Percentiles rank a stretch among this genome's conserved stretches.
Conservation (phyloP, 2,888 invertebrate genomes). For the Candidula unifasciata region DNA sequence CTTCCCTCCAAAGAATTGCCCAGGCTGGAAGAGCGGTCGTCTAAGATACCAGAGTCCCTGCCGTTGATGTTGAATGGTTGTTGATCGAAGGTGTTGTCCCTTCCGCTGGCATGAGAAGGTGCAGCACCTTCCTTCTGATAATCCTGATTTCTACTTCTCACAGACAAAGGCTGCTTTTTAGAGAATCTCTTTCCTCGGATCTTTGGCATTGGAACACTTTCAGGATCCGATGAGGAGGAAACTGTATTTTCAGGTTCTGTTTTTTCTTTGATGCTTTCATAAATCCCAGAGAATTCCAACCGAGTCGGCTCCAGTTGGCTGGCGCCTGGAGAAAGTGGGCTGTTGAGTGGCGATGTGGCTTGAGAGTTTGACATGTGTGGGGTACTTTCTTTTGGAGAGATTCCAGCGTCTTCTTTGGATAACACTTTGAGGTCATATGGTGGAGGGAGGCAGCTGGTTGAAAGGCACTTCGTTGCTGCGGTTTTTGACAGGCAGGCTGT, state of each 20-base stretch:
- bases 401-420: constrained; percentile 51
- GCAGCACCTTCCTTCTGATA: constrained; percentile 14
- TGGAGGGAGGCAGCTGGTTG: constrained; percentile 51
- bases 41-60: constrained; percentile 49
- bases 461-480: constrained; percentile 53
- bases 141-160: constrained; percentile 25
- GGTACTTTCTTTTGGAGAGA: neutral
- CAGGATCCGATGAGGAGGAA: constrained; percentile 49
- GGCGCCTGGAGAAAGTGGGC: constrained; percentile 30
- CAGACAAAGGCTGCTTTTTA: neutral
- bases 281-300: constrained; percentile 49
- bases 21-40: constrained; percentile 48
- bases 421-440: constrained; percentile 47
- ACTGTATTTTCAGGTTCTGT: constrained; percentile 54
- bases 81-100: neutral
- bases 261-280: constrained; percentile 58
- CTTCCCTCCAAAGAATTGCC: constrained; percentile 49
- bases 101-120: neutral
- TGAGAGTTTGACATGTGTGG: constrained; percentile 15
- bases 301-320: constrained; percentile 47
- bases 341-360: constrained; percentile 12
- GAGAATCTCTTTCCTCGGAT: constrained; percentile 23
- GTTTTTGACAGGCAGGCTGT: constrained; percentile 55
- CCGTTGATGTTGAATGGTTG: constrained; percentile 9
- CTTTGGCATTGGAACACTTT: constrained; percentile 46